These are phyloP conservation scores for Orthosia gracilis DNA, from an alignment of 2,888 invertebrate species.

Conservation along the genomic window DNA sequence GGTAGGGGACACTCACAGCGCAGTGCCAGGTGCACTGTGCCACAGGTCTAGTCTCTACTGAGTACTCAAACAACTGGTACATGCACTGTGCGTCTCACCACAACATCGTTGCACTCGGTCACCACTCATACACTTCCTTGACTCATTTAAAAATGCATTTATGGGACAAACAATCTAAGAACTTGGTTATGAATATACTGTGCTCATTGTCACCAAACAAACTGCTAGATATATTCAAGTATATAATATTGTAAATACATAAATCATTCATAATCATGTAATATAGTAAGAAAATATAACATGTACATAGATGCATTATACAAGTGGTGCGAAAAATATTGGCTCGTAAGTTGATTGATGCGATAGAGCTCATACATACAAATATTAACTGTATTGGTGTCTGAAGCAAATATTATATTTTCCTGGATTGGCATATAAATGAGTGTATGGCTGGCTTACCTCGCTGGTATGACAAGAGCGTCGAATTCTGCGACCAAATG, in stretches of 20 bases:
- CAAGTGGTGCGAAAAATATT: slow-evolving; percentile 43
- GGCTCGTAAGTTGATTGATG: slow-evolving; percentile 59
- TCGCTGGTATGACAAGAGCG: slow-evolving; percentile 97
- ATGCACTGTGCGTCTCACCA: slow-evolving; percentile 78
- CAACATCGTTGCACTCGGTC: slow-evolving; percentile 40
- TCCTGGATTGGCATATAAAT: slow-evolving; percentile 50
- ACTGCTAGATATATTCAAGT: slow-evolving; percentile 50
- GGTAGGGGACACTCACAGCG: slow-evolving; percentile 63
- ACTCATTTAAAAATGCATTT: slow-evolving; percentile 50
- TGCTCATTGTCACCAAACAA: slow-evolving; percentile 61
- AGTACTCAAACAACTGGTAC: slow-evolving; percentile 65
- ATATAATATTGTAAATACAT: slow-evolving; percentile 53
- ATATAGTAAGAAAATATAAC: slow-evolving; percentile 69
- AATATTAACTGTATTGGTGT: slow-evolving; percentile 50
- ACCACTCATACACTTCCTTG: slow-evolving; percentile 57
- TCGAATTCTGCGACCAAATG: slow-evolving; percentile 98
- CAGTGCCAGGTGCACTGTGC: slow-evolving; percentile 47
- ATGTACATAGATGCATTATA: slow-evolving; percentile 67
- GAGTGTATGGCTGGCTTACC: slow-evolving; percentile 90
- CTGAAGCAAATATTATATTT: slow-evolving; percentile 77
- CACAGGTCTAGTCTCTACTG: slow-evolving; percentile 69
- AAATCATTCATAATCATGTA: slow-evolving; percentile 51
- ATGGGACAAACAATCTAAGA: slow-evolving; percentile 55
- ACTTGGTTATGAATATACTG: slow-evolving; percentile 50
- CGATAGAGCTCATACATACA: slow-evolving; percentile 35